A percentile compares a stretch with the other conserved stretches of the same genome.
These are phyloP conservation scores for Castor canadensis DNA, from an alignment of 2,113 vertebrate genomes.

Conservation along the genomic window DNA sequence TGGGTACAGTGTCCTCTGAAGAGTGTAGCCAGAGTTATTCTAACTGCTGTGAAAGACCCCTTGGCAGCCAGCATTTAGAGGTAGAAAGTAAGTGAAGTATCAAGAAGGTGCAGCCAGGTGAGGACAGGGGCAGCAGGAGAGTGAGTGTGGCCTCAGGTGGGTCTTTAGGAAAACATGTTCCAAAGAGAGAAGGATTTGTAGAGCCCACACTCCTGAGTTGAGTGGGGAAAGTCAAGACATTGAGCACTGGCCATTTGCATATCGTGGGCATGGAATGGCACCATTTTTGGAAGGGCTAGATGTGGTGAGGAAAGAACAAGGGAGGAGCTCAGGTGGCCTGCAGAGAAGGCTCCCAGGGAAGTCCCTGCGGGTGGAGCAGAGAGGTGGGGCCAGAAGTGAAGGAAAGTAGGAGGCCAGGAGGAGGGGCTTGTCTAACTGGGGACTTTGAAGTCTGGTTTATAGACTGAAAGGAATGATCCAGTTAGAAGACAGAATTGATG, in stretches of 20 bases:
- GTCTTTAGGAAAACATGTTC: not conserved
- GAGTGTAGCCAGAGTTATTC: not conserved
- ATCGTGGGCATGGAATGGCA: not conserved
- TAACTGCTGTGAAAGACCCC: not conserved
- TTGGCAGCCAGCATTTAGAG: not conserved
- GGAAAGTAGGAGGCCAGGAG: too few relatives aligned
- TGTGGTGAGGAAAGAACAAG: not conserved
- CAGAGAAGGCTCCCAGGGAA: too few relatives aligned
- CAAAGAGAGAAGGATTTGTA: rapidly evolving
- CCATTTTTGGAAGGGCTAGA: not conserved
- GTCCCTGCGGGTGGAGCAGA: too few relatives aligned
- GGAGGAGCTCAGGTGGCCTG: too few relatives aligned
- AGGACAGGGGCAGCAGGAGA: not conserved
- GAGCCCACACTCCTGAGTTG: too few relatives aligned
- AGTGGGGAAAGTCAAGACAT: not conserved
- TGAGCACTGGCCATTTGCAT: not conserved
- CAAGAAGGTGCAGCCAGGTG: not conserved
- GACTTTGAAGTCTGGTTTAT: rapidly evolving
- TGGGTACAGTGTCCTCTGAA: not conserved
- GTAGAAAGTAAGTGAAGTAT: rapidly evolving
- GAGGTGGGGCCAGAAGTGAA: not conserved
- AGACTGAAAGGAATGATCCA: not conserved
- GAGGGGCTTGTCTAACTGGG: not conserved
- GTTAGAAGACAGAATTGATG: not conserved
- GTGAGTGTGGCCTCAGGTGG: not conserved